Evolutionary conservation across 1,140 invertebrate genomes (phyloP).

Genomic region (Drosophila kohkoa): DNA sequence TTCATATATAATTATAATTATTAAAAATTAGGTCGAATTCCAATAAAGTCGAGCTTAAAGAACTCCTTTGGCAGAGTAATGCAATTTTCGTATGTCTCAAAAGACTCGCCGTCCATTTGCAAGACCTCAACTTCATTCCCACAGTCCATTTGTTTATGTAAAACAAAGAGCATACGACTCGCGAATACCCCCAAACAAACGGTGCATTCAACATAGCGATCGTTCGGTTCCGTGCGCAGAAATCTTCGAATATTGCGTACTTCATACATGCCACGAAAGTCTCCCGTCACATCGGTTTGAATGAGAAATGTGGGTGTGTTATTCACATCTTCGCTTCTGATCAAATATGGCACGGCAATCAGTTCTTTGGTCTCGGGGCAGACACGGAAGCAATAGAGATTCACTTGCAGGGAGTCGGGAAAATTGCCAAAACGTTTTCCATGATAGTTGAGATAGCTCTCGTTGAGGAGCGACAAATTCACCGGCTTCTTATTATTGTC

Average conservation of each 20-base stretch:
- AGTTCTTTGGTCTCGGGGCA: constrained; percentile 62
- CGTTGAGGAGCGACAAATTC: constrained; percentile 28
- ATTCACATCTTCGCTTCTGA: constrained; percentile 43
- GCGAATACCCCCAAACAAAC: constrained; percentile 48
- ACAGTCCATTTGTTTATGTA: constrained; percentile 60
- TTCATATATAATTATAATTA: neutral
- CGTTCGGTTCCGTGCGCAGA: constrained; percentile 36
- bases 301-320: constrained; percentile 62
- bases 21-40: constrained; percentile 28
- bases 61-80: constrained; percentile 49
- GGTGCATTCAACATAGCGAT: constrained; percentile 50
- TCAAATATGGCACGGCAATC: constrained; percentile 55
- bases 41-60: constrained; percentile 62
- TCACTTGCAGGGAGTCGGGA: constrained; percentile 38
- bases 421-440: constrained; percentile 28
- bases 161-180: constrained; percentile 34
- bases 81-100: constrained; percentile 64
- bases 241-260: constrained; percentile 52
- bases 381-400: constrained; percentile 59
- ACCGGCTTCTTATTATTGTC: neutral
- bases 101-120: constrained; percentile 39
- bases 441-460: constrained; percentile 45
- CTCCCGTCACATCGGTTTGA: constrained; percentile 54
- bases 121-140: constrained; percentile 47
- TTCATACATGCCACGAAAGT: constrained; percentile 44